phyloP scores from a whole-genome alignment of 2,888 invertebrate genomes.

The Tiphia femorata region DNA sequence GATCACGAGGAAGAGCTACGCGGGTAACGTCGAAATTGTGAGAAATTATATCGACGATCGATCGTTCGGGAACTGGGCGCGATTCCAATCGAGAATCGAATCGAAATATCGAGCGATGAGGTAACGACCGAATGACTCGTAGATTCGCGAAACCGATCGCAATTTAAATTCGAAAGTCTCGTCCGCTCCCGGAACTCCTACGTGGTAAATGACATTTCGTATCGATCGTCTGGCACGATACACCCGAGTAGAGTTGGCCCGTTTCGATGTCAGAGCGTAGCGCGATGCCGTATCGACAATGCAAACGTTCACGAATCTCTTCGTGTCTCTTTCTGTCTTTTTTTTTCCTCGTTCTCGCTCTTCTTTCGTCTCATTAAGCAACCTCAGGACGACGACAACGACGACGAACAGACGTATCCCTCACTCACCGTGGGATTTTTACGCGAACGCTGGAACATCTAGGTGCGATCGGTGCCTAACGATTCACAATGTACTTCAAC shows the following conservation, averaged over 20 bases:
- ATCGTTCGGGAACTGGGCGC: not conserved
- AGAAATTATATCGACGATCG: no score
- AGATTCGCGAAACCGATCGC: slow-evolving; percentile 46
- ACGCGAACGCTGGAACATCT: no score
- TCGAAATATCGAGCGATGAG: slow-evolving; percentile 32
- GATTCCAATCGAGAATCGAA: slow-evolving; percentile 27
- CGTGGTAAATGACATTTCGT: slow-evolving; percentile 45
- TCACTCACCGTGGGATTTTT: no score
- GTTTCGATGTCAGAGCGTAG: slow-evolving; percentile 24
- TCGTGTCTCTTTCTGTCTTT: not conserved
- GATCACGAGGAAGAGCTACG: no score
- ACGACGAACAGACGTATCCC: no score
- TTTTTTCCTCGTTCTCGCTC: no score
- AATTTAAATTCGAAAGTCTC: slow-evolving; percentile 56
- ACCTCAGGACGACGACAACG: no score
- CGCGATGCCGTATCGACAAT: slow-evolving; percentile 21
- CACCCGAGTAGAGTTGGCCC: slow-evolving; percentile 25
- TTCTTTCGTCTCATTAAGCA: no score
- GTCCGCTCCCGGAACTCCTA: slow-evolving; percentile 51
- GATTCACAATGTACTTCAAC: no score
- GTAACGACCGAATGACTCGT: slow-evolving; percentile 51
- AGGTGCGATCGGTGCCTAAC: no score
- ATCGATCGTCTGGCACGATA: slow-evolving; percentile 41
- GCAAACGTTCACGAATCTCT: slow-evolving; percentile 18
- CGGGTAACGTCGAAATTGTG: no score